Conservation (phyloP, 2,113 vertebrate species). For the Mormyrus iriodes region DNA sequence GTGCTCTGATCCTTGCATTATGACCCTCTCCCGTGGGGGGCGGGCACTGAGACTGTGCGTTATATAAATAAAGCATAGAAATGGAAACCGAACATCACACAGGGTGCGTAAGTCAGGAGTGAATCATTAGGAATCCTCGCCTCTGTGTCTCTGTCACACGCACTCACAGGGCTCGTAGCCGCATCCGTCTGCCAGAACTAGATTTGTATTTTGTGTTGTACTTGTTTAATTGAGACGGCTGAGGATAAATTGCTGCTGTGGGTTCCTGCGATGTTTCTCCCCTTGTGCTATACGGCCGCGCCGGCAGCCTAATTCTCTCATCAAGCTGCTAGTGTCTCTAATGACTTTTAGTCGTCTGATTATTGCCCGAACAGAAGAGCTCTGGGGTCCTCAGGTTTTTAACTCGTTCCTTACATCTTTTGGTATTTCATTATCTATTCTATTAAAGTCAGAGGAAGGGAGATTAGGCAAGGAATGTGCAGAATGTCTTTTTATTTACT, state of each 20-base stretch:
- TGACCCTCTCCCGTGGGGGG: background rate
- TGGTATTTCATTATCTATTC: background rate
- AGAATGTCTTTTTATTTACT: background rate
- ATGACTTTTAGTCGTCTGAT: background rate
- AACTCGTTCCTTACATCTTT: background rate
- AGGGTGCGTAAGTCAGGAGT: background rate
- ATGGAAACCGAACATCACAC: background rate
- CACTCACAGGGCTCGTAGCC: background rate
- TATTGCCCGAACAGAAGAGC: background rate
- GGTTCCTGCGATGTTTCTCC: conserved; percentile 33
- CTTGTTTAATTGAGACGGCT: conserved; percentile 33
- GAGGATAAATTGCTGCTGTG: conserved; percentile 33
- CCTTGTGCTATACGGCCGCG: conserved; percentile 15
- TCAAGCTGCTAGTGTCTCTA: background rate
- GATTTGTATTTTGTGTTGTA: conserved; percentile 24
- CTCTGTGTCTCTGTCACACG: background rate
- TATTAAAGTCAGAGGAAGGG: background rate
- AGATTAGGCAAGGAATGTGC: background rate
- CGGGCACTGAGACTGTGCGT: background rate
- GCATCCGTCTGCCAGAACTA: background rate
- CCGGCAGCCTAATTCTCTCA: background rate
- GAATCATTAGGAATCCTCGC: background rate
- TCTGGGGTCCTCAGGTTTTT: background rate
- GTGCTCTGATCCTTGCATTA: background rate
- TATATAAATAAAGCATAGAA: background rate